phyloP scores from a whole-genome alignment of 2,888 invertebrate species.

The Eupithecia abbreviata region DNA sequence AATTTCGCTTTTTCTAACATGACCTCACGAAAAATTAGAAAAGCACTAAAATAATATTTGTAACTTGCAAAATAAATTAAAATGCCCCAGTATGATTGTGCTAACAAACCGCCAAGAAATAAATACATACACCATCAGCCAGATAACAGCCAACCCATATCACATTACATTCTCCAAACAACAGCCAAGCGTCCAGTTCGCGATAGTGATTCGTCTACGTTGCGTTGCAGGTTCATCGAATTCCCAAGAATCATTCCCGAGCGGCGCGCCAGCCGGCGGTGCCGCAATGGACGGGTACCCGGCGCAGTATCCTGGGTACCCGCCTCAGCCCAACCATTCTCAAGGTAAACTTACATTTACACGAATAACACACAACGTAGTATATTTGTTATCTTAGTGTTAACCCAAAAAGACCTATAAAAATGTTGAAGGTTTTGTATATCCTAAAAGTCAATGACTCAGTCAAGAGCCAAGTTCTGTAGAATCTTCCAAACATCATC shows the following conservation, averaged over 20 bases:
- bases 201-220: constrained; percentile 20
- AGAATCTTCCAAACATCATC: not conserved
- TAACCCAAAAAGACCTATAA: not conserved
- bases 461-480: not conserved
- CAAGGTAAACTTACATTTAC: constrained; percentile 85
- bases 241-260: constrained; percentile 95
- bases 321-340: constrained; percentile 86
- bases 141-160: constrained; percentile 22
- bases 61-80: not conserved
- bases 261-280: constrained; percentile 86
- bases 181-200: constrained; percentile 21
- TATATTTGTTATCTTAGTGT: not conserved
- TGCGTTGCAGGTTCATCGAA: constrained; percentile 89
- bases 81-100: not conserved
- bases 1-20: too few relatives aligned
- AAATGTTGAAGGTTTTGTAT: not conserved
- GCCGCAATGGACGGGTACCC: constrained; percentile 93
- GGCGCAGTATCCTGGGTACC: constrained; percentile 85
- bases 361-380: not conserved
- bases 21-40: too few relatives aligned
- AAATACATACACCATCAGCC: constrained; percentile 8
- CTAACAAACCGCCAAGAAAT: not conserved
- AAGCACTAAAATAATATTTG: too few relatives aligned
- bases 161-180: constrained; percentile 27
- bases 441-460: not conserved